Base-by-base conservation (phyloP, 2,113 vertebrate species). In the Catharus minimus region DNA sequence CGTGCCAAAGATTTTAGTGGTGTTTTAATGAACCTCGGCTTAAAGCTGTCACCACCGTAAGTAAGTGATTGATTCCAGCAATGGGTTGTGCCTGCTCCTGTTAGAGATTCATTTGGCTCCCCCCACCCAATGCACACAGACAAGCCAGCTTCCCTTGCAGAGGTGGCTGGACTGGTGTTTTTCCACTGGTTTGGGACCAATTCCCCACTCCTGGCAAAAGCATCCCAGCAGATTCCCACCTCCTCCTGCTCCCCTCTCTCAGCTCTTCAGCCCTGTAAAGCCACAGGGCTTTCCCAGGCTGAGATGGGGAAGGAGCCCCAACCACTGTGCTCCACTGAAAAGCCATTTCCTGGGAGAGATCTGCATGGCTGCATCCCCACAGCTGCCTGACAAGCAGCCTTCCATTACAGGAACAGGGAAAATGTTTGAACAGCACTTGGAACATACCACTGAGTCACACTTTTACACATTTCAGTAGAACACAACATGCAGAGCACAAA, bases 381-480 rank as follows among this genome's bases (percentile, higher is more conserved):
- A 36, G 44, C 46, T 65, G 50, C 74, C 9, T 17, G 6, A 28
- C 69, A 84, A 38, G 5, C 56, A 49, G 2, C 21, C 10, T 19
- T n/a, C 18, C 18, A 22, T 13, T 11, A 20, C 13, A 49, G 57
- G 38, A 47, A 0, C 2, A 13, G 14, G 23, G 30, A 68, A 64
- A 83, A 38, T 0, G 6, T 19, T 1, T 32, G n/a, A 76, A 32
- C 17, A n/a, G 5, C n/a, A 27, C 16, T 80, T 23, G 2, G 23
- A 18, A 62, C 0, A 0, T 4, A 15, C 11, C 12, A 11, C 43
- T 15, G 28, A 26, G 32, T 10, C 2, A 2, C 13, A 30, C 16
- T 52, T 55, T 24, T 2, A 50, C 7, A 8, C 1, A 4, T 13
- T 72, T 36, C 19, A 15, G 47, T 15, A 43, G 10, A 22, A 43